Evolutionary conservation across 2,113 vertebrate genomes (phyloP).

Genomic region (Manacus vitellinus): DNA sequence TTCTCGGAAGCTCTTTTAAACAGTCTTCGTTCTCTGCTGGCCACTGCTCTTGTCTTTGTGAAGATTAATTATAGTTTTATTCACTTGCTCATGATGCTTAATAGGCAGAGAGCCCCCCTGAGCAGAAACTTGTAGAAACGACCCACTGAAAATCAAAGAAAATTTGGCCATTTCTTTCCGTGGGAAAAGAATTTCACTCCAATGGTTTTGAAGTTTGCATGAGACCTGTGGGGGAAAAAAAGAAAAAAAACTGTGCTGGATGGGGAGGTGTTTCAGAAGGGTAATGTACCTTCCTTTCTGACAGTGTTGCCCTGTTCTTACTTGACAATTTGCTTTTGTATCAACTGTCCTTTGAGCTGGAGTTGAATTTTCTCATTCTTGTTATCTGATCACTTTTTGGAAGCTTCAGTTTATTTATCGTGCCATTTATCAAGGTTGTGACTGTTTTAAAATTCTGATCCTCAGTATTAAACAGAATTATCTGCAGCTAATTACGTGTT

Average conservation of each 20-base stretch:
- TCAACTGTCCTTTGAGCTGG: not conserved
- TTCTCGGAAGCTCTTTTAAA: not conserved
- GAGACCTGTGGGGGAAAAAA: not conserved
- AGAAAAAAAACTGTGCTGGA: not conserved
- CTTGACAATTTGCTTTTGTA: not conserved
- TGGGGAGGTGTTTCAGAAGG: not conserved
- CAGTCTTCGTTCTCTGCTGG: not conserved
- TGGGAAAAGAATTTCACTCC: not conserved
- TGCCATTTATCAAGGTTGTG: slow-evolving; percentile 41
- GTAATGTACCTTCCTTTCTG: not conserved
- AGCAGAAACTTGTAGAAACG: not conserved
- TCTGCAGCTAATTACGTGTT: slow-evolving; percentile 38
- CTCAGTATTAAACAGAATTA: slow-evolving; percentile 58
- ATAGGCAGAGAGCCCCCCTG: not conserved
- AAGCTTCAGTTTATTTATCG: slow-evolving; percentile 36
- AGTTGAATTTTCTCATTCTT: slow-evolving; percentile 4
- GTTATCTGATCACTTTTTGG: slow-evolving; percentile 14
- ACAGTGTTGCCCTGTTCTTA: not conserved
- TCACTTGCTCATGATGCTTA: not conserved
- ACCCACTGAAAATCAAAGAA: not conserved
- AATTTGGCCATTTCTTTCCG: not conserved
- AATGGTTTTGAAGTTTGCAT: not conserved
- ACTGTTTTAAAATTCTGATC: slow-evolving; percentile 57
- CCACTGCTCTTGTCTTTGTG: not conserved
- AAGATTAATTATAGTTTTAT: not conserved